phyloP scores from a whole-genome alignment of 2,797 vertebrate genomes.

The Paramormyrops hopkinsi region DNA sequence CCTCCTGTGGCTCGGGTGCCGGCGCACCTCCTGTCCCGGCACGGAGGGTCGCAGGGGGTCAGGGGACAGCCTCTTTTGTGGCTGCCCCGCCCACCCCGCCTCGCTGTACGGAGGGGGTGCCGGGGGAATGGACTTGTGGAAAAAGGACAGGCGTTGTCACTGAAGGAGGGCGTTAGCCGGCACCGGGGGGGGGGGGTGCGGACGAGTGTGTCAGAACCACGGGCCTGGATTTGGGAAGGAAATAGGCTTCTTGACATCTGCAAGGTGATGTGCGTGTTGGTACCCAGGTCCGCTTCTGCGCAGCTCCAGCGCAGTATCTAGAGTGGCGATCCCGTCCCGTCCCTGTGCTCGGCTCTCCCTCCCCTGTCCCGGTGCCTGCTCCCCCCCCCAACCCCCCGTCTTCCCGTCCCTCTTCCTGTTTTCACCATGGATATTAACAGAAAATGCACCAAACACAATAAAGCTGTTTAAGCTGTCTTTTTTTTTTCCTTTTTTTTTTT shows the following conservation, averaged over 20 bases:
- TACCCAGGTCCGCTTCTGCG: conserved; percentile 15
- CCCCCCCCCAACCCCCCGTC: not conserved
- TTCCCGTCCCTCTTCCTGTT: conserved; percentile 53
- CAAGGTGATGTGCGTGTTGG: conserved; percentile 5
- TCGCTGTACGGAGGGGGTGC: not conserved
- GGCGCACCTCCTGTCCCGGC: conserved; percentile 59
- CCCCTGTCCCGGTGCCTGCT: not conserved
- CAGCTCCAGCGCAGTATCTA: not conserved
- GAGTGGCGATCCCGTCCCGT: conserved; percentile 3
- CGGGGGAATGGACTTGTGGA: not conserved
- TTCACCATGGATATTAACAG: conserved; percentile 70
- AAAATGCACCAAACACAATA: conserved; percentile 74
- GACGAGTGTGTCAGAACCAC: not conserved
- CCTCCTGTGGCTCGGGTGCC: conserved; percentile 74
- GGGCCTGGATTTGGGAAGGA: not conserved
- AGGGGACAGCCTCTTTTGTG: conserved; percentile 36
- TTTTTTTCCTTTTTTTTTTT: conserved; percentile 58
- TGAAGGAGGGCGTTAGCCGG: conserved; percentile 28
- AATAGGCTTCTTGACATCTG: not conserved
- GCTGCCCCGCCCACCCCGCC: not conserved
- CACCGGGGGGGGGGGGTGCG: conserved; percentile 28
- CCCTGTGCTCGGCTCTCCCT: not conserved
- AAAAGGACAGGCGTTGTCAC: not conserved
- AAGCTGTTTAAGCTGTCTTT: conserved; percentile 74
- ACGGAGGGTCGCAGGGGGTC: conserved; percentile 10